Evolutionary conservation across 2,113 vertebrate species (phyloP).

Genomic region (Chionodraco myersi): DNA sequence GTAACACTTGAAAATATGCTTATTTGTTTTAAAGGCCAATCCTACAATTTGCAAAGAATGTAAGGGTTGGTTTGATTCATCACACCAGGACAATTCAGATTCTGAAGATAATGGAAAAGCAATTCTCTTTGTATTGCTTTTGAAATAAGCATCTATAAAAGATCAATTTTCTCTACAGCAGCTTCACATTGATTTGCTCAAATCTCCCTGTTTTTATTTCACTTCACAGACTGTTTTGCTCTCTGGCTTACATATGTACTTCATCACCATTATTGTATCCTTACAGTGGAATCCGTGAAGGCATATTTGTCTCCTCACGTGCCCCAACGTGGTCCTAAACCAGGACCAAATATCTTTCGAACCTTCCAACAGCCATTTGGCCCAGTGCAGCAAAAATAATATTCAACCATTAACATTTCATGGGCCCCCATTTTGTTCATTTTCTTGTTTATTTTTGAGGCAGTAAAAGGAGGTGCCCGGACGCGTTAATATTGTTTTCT

Average conservation of each 20-base stretch:
- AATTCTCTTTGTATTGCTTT: neutral
- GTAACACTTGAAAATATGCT: neutral
- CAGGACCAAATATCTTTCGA: conserved; percentile 10
- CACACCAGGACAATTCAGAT: neutral
- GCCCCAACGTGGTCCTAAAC: conserved; percentile 1
- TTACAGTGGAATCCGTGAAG: conserved; percentile 7
- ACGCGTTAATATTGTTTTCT: conserved; percentile 42
- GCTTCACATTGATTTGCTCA: conserved; percentile 2
- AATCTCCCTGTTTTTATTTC: conserved; percentile 25
- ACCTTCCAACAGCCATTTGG: conserved; percentile 47
- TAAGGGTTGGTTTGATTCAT: conserved; percentile 4
- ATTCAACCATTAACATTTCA: conserved; percentile 68
- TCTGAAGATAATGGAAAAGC: neutral
- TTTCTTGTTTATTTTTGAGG: conserved; percentile 70
- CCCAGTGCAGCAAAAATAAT: conserved; percentile 58
- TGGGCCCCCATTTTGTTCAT: conserved; percentile 65
- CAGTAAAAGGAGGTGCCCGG: conserved; percentile 46
- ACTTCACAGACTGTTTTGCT: conserved; percentile 18
- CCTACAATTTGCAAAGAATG: conserved; percentile 4
- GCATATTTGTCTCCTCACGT: conserved; percentile 30
- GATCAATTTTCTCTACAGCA: neutral
- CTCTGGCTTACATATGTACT: conserved; percentile 31
- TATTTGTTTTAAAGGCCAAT: neutral
- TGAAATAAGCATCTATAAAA: conserved; percentile 12
- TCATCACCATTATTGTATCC: conserved; percentile 32